Evolutionary conservation across 2,113 vertebrate genomes (phyloP).

Genomic region (Grammomys surdaster): DNA sequence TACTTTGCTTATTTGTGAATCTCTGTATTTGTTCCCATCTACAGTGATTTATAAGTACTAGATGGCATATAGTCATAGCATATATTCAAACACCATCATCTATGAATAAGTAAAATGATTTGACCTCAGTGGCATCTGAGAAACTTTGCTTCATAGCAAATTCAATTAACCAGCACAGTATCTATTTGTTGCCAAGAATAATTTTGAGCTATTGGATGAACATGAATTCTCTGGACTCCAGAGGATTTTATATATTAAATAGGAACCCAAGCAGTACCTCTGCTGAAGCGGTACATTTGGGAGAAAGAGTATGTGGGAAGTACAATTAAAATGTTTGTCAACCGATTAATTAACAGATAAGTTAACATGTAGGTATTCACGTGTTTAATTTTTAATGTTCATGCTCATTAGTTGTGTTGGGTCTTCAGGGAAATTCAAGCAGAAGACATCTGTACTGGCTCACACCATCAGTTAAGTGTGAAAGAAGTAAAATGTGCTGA

Average conservation of each 20-base stretch:
- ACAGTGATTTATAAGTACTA: neutral
- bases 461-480: neutral
- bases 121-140: neutral
- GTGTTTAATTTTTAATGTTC: slow-evolving; percentile 10
- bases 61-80: neutral
- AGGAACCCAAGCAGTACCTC: neutral
- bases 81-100: neutral
- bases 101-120: neutral
- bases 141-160: neutral
- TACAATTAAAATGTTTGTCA: neutral
- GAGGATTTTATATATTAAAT: neutral
- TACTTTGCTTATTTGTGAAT: neutral
- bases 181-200: neutral
- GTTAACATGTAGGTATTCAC: neutral
- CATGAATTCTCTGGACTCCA: neutral
- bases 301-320: neutral
- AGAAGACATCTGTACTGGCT: neutral
- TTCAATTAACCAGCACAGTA: neutral
- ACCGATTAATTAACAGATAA: slow-evolving; percentile 33
- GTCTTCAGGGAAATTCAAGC: neutral
- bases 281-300: neutral
- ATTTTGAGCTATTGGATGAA: neutral
- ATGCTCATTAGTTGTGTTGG: neutral
- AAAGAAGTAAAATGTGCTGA: slow-evolving; percentile 42
- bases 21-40: neutral